Conservation (phyloP, 2,797 vertebrate species). For the Chrysocyon brachyurus region DNA sequence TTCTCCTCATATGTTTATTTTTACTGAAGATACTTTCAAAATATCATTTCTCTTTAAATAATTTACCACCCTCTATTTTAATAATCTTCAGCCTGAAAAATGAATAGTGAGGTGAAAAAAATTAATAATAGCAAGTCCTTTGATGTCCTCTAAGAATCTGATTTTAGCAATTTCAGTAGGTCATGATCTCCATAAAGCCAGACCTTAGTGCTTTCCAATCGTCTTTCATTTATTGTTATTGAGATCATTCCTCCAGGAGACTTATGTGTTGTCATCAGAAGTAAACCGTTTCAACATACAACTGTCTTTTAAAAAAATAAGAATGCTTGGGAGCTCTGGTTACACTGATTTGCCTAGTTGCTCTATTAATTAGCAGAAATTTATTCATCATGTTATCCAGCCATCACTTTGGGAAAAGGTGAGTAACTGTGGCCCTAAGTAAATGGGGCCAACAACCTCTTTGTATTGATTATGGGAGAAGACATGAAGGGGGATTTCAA, state of each 20-base stretch:
- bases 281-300: neutral
- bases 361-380: neutral
- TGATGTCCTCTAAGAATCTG: neutral
- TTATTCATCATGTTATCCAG: neutral
- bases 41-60: constrained; percentile 39
- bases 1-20: constrained; percentile 13
- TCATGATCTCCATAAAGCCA: neutral
- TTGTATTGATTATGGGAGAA: neutral
- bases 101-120: neutral
- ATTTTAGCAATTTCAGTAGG: neutral
- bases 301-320: neutral
- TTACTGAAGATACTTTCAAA: constrained; percentile 42
- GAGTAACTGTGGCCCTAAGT: neutral
- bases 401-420: neutral
- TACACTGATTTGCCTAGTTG: neutral
- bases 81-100: constrained; percentile 39
- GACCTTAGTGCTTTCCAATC: neutral
- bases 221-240: neutral
- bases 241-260: neutral
- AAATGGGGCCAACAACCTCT: neutral
- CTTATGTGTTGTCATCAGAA: neutral
- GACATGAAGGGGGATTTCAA: neutral
- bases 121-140: neutral
- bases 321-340: neutral
- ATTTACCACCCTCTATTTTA: constrained; percentile 44